phyloP scores from a whole-genome alignment of 2,888 invertebrate genomes.

The Micropterix aruncella region DNA sequence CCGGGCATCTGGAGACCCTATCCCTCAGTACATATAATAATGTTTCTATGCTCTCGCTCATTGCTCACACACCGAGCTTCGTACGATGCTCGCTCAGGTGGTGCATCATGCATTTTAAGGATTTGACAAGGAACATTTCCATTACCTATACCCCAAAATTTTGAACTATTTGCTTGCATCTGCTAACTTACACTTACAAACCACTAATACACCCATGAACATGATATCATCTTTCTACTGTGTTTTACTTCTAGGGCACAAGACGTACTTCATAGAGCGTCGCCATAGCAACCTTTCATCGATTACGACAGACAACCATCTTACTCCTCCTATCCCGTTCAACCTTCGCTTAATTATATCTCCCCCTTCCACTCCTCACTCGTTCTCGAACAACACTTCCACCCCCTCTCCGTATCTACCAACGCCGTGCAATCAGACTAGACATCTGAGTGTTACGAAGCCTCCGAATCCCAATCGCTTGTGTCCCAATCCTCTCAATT shows the following conservation, averaged over 20 bases:
- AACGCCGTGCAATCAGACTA: constrained; percentile 18
- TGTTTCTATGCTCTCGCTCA: no score
- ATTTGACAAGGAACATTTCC: no score
- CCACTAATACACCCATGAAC: no score
- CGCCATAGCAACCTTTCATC: constrained; percentile 20
- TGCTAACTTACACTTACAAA: no score
- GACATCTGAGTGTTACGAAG: neutral
- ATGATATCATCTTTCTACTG: no score
- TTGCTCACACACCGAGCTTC: no score
- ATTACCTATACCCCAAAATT: no score
- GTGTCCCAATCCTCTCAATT: constrained; percentile 43
- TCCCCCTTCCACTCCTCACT: constrained; percentile 39
- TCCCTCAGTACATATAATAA: no score
- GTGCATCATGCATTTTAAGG: no score
- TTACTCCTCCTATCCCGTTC: constrained; percentile 28
- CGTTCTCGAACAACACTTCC: constrained; percentile 18
- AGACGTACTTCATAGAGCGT: constrained; percentile 76
- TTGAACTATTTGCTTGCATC: no score
- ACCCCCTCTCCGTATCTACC: constrained; percentile 20
- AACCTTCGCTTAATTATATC: constrained; percentile 47
- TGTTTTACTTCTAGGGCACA: constrained; percentile 43
- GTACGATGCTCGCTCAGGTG: no score
- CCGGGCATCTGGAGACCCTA: no score
- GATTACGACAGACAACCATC: constrained; percentile 26
- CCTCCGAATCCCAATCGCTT: constrained; percentile 36